Conservation (phyloP, 2,113 vertebrate species). For the Pipa parva region DNA sequence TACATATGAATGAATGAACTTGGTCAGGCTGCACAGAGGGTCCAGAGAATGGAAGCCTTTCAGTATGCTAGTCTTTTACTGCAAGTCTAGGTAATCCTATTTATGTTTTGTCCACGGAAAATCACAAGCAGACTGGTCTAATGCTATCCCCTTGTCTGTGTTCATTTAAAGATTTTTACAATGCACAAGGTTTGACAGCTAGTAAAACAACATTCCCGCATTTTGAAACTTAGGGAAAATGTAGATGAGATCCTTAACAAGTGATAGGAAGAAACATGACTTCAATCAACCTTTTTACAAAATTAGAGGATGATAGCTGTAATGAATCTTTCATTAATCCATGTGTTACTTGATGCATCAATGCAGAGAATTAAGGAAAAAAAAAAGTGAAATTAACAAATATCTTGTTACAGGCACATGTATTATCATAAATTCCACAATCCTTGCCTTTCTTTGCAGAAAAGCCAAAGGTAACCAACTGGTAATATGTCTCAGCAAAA, state of each 20-base stretch:
- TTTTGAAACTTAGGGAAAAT: neutral
- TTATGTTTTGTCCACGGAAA: neutral
- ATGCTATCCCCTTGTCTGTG: constrained; percentile 4
- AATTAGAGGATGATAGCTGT: constrained; percentile 33
- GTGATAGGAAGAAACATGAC: constrained; percentile 12
- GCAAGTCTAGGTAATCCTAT: constrained; percentile 14
- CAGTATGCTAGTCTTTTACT: neutral
- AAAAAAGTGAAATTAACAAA: no score
- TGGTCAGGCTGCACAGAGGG: neutral
- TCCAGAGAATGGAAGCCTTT: neutral
- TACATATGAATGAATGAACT: constrained; percentile 16
- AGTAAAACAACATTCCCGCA: constrained; percentile 13
- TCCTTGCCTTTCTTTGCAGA: no score
- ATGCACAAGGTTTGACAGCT: constrained; percentile 36
- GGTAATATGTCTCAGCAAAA: no score
- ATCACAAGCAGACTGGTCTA: constrained; percentile 2
- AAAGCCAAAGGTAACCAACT: no score
- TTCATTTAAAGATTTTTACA: constrained; percentile 34
- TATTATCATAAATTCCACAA: no score
- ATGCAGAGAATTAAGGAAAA: neutral
- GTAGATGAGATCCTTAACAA: constrained; percentile 10
- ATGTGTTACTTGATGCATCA: neutral
- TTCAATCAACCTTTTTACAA: constrained; percentile 27
- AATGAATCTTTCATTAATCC: neutral
- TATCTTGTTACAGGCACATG: no score